Base-by-base conservation (phyloP, 2,888 invertebrate species). In the Heliconius erato region DNA sequence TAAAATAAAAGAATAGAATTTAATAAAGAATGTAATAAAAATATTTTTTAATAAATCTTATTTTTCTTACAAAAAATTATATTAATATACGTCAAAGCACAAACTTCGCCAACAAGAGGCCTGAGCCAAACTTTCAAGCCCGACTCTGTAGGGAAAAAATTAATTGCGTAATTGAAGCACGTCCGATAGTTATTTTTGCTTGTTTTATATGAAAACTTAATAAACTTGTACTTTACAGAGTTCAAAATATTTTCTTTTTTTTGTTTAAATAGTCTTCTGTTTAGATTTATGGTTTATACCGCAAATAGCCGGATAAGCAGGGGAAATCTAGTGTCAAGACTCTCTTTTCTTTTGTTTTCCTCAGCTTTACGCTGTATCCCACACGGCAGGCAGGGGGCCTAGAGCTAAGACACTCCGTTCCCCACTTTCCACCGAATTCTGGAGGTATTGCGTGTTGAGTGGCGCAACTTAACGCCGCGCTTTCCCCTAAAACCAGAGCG, bases 101-200 rank as follows among this genome's bases (percentile, higher is more conserved):
- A 78, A 78, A 81, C 32, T 81, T 81, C 72, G 44, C 49, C 65
- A 71, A 65, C 49, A 72, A 79, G 7, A 32, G 63, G 78, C 32
- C 32, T 12, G n/a, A 26, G 63, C 63, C 65, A 49, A 81, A 81
- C 35, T 81, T 81, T 81, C 54, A 32, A 81, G 81, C 71, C 65
- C 28, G 78, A 71, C 77, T 49, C 71, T 19, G n/a, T 28, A 40
- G 32, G 23, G 44, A 65, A 77, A 82, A 79, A 63, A 79, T 9
- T 77, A 77, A 82, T 77, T 65, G 49, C 49, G 72, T 82, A 80
- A 82, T 82, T 80, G 67, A 80, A 79, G 40, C 76, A 68, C 76
- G 71, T 80, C 14, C 49, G 35, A 28, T 82, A 80, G 32, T 63
- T 59, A 77, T 67, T 59, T 63, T 63, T 28, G 65, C 26, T 65